Base-by-base conservation (phyloP, 2,888 invertebrate species). In the Ceratothoa steindachneri region DNA sequence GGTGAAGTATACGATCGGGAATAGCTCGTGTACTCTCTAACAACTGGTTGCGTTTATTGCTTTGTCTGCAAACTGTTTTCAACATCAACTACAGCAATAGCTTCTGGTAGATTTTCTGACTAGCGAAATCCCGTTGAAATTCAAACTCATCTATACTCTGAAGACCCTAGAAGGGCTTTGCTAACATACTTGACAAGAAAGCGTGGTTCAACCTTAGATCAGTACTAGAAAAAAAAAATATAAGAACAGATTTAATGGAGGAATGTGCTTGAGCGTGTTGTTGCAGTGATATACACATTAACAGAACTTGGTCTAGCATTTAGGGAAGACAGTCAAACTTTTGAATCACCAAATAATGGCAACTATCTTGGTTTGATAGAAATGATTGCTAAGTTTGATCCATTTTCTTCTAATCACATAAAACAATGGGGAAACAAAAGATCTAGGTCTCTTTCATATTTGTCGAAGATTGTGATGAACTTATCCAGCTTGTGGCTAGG, bases 391-490 rank as follows among this genome's bases (percentile, higher is more conserved):
- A n/a, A n/a, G n/a, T n/a, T n/a, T n/a, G n/a, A n/a, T n/a, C n/a
- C n/a, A n/a, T n/a, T n/a, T n/a, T n/a, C n/a, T n/a, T n/a, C n/a
- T n/a, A n/a, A n/a, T n/a, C n/a, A n/a, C n/a, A n/a, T n/a, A n/a
- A 24, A 30, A 52, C 12, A 78, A 73, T 74, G 72, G 74, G 69
- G 64, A 28, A 69, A 27, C 29, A 74, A 30, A 60, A 30, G 69
- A 69, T 65, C 67, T 73, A 24, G 22, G 2, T n/a, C 2, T 5
- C 3, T 31, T 52, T 67, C 52, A 52, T 53, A 67, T 67, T 1
- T 72, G 2, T 67, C 29, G 1, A 65, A 66, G 31, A 60, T 51
- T 83, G 84, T 84, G 83, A 75, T 75, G 70, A 78, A 79, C 68
- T 78, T 53, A 78, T 80, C 64, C 65, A 75, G 60, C 27, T 75